Percentiles rank a stretch among this genome's conserved stretches.
These are phyloP conservation scores for Eupsilia transversa DNA, from an alignment of 2,888 invertebrate species.

Conservation along the genomic window DNA sequence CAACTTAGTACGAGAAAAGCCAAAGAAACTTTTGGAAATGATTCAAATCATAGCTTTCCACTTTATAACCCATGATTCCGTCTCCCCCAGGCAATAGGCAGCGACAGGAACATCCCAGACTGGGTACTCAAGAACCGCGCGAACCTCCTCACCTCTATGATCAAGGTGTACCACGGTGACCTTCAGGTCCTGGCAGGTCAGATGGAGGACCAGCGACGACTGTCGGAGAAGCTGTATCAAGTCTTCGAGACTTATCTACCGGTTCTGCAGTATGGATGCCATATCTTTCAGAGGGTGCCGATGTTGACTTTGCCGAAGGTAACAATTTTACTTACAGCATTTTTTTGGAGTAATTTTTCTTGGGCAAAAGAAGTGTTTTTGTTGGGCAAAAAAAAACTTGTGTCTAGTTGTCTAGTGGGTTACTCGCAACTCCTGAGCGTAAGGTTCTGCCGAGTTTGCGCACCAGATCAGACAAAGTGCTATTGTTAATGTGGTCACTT, in stretches of 20 bases:
- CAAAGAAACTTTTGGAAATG: neutral
- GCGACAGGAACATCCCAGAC: conserved; percentile 96
- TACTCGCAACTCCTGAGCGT: too few relatives aligned
- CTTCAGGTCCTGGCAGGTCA: conserved; percentile 93
- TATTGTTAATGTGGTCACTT: neutral
- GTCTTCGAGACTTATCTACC: conserved; percentile 97
- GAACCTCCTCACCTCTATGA: conserved; percentile 93
- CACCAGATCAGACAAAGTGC: too few relatives aligned
- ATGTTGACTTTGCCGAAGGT: conserved; percentile 96
- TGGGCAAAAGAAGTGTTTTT: too few relatives aligned
- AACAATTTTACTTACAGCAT: conserved; percentile 36
- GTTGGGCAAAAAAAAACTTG: too few relatives aligned
- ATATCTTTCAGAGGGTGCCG: conserved; percentile 95
- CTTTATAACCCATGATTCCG: too few relatives aligned
- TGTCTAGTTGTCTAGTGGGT: too few relatives aligned
- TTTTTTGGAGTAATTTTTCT: too few relatives aligned
- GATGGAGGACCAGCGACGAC: conserved; percentile 88
- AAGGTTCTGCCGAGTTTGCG: too few relatives aligned
- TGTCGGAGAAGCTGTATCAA: conserved; percentile 93
- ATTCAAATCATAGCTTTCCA: neutral
- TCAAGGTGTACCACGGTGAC: conserved; percentile 96
- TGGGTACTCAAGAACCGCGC: conserved; percentile 95
- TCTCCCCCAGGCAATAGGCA: conserved; percentile 94
- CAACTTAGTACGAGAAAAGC: neutral
- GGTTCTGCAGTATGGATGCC: conserved; percentile 95